These are phyloP conservation scores for Drosophila anomalata DNA, from an alignment of 2,888 invertebrate genomes.

Conservation along the genomic window DNA sequence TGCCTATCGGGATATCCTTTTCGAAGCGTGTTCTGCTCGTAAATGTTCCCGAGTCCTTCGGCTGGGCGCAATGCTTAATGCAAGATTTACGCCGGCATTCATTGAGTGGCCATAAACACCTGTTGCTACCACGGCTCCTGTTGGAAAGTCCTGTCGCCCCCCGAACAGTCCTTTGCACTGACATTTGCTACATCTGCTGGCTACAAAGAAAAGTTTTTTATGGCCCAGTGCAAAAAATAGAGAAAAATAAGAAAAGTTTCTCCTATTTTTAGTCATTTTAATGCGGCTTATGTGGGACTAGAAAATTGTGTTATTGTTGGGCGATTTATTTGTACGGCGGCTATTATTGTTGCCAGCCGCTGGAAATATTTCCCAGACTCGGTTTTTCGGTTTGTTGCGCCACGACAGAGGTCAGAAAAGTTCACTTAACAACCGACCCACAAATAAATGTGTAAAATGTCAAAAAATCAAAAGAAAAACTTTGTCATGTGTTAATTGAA, in stretches of 20 bases:
- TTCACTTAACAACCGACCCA: conserved; percentile 7
- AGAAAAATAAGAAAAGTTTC: conserved; percentile 31
- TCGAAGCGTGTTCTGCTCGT: conserved; percentile 43
- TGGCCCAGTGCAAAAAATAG: conserved; percentile 12
- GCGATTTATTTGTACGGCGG: conserved; percentile 23
- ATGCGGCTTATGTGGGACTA: conserved; percentile 40
- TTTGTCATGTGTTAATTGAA: conserved; percentile 72
- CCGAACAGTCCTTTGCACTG: conserved; percentile 6
- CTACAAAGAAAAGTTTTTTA: conserved; percentile 58
- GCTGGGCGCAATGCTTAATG: conserved; percentile 56
- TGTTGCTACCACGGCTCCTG: conserved; percentile 54
- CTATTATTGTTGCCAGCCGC: conserved; percentile 29
- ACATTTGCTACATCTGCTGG: conserved; percentile 38
- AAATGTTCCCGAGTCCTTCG: conserved; percentile 51
- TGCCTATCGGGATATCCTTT: conserved; percentile 14
- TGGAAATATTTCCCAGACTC: conserved; percentile 28
- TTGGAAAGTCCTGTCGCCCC: conserved; percentile 7
- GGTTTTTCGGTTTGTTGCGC: conserved; percentile 16
- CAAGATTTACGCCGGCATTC: conserved; percentile 77
- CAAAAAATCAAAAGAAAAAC: conserved; percentile 44
- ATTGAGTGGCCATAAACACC: conserved; percentile 67
- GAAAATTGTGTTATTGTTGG: conserved; percentile 32
- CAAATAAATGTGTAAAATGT: conserved; percentile 54
- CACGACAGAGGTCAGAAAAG: conserved; percentile 27
- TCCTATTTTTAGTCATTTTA: conserved; percentile 31